Evolutionary conservation across 2,113 vertebrate genomes (phyloP), one percentile per base, ranked within the genome.

Genomic region (Eleginops maclovinus): DNA sequence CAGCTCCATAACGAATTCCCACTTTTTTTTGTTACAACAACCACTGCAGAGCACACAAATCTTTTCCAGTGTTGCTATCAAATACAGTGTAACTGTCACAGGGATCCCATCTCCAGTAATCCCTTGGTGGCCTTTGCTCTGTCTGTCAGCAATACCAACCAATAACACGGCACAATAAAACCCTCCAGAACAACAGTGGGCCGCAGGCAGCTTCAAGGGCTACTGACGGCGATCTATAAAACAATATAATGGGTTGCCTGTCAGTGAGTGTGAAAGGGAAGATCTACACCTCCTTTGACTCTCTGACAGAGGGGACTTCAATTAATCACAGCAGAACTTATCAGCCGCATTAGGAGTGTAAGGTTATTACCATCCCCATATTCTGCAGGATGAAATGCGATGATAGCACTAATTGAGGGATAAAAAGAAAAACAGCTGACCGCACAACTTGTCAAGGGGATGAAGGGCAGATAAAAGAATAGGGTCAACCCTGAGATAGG

Each of bases 141-240:
- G 87, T 75, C 94, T 90, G 93, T 94, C 93, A 94, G 89, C 92
- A 89, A 89, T 85, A 91, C 87, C 91, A 75, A 90, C 94, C 94
- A 94, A 94, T 94, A 94, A 94, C 91, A 80, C 65, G 13, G 80
- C 90, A 93, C 92, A 92, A 94, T 93, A 92, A 94, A 94, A 91
- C 67, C 89, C 91, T 88, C 82, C 88, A 92, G 86, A 92, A 93
- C 91, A 93, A 91, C 91, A 88, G 87, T 31, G 87, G 88, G 86
- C 92, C 87, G 80, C 90, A 69, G 89, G 91, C 92, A 74, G 87
- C 89, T 93, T 94, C 91, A 91, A 93, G 91, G 91, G 93, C 91
- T 93, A 89, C 91, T 91, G 92, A 94, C 89, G 79, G 93, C 86
- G 22, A 93, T 93, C 94, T 94, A 94, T 95, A 94, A 95, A 95